These are phyloP conservation scores for Alentia gelatinosa DNA, from an alignment of 2,888 invertebrate species.

Conservation along the genomic window DNA sequence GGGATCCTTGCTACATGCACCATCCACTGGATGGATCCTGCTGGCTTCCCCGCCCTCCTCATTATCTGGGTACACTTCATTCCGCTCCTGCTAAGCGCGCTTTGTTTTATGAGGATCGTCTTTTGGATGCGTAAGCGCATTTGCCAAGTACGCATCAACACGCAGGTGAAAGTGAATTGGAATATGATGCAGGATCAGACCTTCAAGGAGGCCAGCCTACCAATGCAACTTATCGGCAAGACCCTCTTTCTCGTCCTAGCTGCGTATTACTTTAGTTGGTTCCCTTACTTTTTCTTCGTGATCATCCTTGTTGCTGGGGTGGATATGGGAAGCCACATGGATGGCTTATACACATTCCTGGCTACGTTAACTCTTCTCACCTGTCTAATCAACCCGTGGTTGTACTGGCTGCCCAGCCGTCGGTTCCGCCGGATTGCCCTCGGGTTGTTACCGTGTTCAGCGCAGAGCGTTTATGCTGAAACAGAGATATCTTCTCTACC, in stretches of 20 bases:
- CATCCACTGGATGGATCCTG: not conserved
- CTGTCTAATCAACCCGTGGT: slow-evolving; percentile 2
- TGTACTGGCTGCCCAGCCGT: slow-evolving; percentile 27
- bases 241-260: not conserved
- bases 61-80: slow-evolving; percentile 17
- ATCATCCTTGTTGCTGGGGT: not conserved
- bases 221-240: slow-evolving; percentile 28
- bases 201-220: slow-evolving; percentile 36
- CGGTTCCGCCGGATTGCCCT: not conserved
- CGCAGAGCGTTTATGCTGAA: not conserved
- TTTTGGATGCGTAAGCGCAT: slow-evolving; percentile 16
- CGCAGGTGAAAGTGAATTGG: slow-evolving; percentile 27
- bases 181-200: not conserved
- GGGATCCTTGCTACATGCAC: not conserved
- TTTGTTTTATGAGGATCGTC: not conserved
- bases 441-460: not conserved
- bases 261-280: slow-evolving; percentile 5
- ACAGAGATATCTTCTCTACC: not conserved
- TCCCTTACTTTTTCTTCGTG: slow-evolving; percentile 3
- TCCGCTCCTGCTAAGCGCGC: not conserved
- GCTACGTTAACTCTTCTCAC: not conserved
- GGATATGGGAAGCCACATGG: not conserved
- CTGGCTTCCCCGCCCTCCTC: not conserved
- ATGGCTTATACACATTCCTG: not conserved
- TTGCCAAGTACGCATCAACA: slow-evolving; percentile 26